Evolutionary conservation across 2,797 vertebrate genomes (phyloP).

Genomic region (Poliocrania exsul): DNA sequence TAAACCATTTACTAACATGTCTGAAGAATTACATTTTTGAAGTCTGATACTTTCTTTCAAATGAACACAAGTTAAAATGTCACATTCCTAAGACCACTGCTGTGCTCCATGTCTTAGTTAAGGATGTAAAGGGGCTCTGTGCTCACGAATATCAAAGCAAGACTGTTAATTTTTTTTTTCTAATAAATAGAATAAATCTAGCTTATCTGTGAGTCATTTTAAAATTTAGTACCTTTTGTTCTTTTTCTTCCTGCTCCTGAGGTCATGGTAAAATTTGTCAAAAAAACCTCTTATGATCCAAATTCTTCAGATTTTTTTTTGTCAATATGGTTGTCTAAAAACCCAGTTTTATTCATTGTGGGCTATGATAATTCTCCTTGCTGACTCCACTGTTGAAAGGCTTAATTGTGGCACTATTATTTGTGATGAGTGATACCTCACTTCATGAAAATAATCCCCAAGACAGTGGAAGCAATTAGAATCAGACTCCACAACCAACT

Average conservation of each 20-base stretch:
- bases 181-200: not conserved
- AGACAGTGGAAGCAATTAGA: not conserved
- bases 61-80: constrained; percentile 64
- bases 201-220: not conserved
- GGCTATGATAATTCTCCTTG: not conserved
- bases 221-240: not conserved
- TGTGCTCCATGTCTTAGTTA: constrained; percentile 32
- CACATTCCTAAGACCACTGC: constrained; percentile 16
- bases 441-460: not conserved
- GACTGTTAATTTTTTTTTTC: not conserved
- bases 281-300: not conserved
- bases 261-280: not conserved
- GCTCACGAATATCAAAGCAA: constrained; percentile 29
- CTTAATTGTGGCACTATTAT: not conserved
- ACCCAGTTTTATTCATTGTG: not conserved
- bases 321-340: not conserved
- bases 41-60: constrained; percentile 45
- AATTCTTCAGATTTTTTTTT: not conserved
- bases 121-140: constrained; percentile 14
- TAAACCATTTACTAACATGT: constrained; percentile 71
- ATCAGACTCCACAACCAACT: not conserved
- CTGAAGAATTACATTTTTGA: constrained; percentile 57
- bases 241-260: not conserved
- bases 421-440: not conserved
- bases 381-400: not conserved